Base-by-base conservation (phyloP, 1,140 invertebrate species). In the honey bee (Apis mellifera) region DNA sequence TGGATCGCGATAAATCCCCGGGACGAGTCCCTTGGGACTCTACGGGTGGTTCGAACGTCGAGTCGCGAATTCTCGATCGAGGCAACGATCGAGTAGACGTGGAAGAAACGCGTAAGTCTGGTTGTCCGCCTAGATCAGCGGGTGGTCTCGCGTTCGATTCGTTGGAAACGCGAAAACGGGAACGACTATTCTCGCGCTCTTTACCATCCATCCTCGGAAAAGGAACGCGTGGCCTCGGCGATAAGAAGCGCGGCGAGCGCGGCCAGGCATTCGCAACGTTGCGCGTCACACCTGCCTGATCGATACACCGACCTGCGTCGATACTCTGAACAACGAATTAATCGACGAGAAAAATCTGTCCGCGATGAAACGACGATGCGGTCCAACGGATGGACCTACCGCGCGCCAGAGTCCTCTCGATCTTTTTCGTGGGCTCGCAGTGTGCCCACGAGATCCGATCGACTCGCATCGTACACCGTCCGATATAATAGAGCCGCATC, bases 401-500 rank as follows among this genome's bases (percentile, higher is more conserved):
- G 86, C 86, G 78, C 85, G 78, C 75, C 82, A 42, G 48, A 66
- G 68, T 82, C 74, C 74, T 73, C 77, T 86, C 80, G 85, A 87
- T 84, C 71, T 82, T 78, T 82, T 78, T 79, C 81, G 84, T 80
- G 23, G 75, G 60, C 17, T 55, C 78, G 21, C 70, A 42, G 32
- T 42, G 32, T 42, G 32, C 4, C 32, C 32, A 42, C 32, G 32
- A 42, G 81, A 72, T 23, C 80, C 17, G 62, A 78, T 70, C 77
- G 60, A 23, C 55, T 72, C 70, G 19, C 69, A 59, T 68, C 68
- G 78, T 85, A 78, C 78, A 57, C 76, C 71, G 66, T 59, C 65
- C 66, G 84, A 74, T n/a, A 89, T 83, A 89, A 89, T 89, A 89
- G 79, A 89, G 88, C 88, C 79, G 68, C 88, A 89, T 89, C 88